A percentile compares a stretch with the other conserved stretches of the same genome.
These are phyloP conservation scores for Hippocampus guttulatus DNA, from an alignment of 2,113 vertebrate genomes.

Conservation along the genomic window DNA sequence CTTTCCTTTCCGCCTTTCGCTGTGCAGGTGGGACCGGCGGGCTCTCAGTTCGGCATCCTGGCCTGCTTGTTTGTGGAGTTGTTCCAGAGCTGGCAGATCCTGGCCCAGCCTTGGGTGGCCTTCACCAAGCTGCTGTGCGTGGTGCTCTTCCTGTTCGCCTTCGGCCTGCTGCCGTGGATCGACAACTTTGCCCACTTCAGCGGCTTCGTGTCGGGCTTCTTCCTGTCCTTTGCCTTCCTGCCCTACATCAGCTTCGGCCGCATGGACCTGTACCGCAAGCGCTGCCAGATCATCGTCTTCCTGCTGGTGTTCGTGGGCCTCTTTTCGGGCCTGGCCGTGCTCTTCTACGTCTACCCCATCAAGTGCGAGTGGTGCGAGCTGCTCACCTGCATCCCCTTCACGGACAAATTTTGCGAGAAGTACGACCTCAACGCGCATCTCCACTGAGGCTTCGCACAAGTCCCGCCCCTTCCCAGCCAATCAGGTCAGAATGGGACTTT, in stretches of 20 bases:
- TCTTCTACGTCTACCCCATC: conserved; percentile 94
- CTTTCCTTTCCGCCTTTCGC: not conserved
- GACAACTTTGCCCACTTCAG: conserved; percentile 97
- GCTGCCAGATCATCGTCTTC: conserved; percentile 93
- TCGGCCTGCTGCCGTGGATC: conserved; percentile 96
- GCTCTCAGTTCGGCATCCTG: conserved; percentile 97
- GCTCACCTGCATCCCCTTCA: conserved; percentile 98
- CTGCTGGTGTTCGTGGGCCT: conserved; percentile 90
- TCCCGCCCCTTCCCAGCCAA: not conserved
- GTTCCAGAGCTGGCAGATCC: conserved; percentile 98
- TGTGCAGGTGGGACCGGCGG: conserved; percentile 91
- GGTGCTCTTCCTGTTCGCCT: conserved; percentile 94
- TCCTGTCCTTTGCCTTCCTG: conserved; percentile 95
- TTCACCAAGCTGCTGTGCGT: conserved; percentile 93
- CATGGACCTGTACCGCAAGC: conserved; percentile 95
- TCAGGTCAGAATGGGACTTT: conserved; percentile 31
- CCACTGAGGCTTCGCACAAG: conserved; percentile 73
- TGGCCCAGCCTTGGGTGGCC: conserved; percentile 91
- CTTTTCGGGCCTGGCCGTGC: conserved; percentile 89
- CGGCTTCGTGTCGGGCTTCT: conserved; percentile 94
- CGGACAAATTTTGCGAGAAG: conserved; percentile 99
- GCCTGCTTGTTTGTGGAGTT: conserved; percentile 98
- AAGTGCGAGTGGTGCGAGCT: conserved; percentile 96
- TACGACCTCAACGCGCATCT: conserved; percentile 96
- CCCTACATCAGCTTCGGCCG: conserved; percentile 97